Base-by-base conservation (phyloP, 2,888 invertebrate genomes). In the Proisotoma minuta region DNA sequence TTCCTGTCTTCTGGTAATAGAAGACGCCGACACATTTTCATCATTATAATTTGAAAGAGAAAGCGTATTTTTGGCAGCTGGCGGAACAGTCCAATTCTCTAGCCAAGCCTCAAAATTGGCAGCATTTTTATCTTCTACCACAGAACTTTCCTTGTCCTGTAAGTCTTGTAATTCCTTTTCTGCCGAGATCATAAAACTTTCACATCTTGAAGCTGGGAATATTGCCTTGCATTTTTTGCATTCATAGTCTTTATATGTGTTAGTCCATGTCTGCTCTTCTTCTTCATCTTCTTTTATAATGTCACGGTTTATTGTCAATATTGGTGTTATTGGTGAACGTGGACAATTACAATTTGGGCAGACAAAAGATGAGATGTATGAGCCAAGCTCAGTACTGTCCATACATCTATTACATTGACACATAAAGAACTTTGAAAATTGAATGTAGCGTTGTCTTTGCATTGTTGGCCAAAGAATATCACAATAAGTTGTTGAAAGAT, bases 401-500 rank as follows among this genome's bases (percentile, higher is more conserved):
- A 26, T 24, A 60, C 74, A 74, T 23, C 74, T 60, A 26, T 58
- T 29, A 57, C 74, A 74, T 3, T 56, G 24, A 48, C 74, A 74
- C 0, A 61, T 50, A 57, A 74, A 73, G 59, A 72, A 72, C 62
- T 73, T 73, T 15, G 73, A 71, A 62, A 69, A 71, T 20, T 64
- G 59, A 15, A 73, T 57, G 49, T 63, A 66, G 22, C 69, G 51
- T 39, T 72, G 72, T 2, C 74, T 48, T 59, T 72, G 72, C 51
- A 52, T 52, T 8, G 74, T 74, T 27, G 70, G 67, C 73, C 71
- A 72, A 8, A 74, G 34, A 10, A 70, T 60, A 53, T 74, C 74
- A 59, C 72, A 72, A 59, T 74, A 74, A 10, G 70, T 65, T 2
- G 71, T 72, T n/a, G 70, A 56, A 24, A 74, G 60, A 49, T 71